phyloP scores from a whole-genome alignment of 2,797 vertebrate genomes.

The Kryptopterus vitreolus region DNA sequence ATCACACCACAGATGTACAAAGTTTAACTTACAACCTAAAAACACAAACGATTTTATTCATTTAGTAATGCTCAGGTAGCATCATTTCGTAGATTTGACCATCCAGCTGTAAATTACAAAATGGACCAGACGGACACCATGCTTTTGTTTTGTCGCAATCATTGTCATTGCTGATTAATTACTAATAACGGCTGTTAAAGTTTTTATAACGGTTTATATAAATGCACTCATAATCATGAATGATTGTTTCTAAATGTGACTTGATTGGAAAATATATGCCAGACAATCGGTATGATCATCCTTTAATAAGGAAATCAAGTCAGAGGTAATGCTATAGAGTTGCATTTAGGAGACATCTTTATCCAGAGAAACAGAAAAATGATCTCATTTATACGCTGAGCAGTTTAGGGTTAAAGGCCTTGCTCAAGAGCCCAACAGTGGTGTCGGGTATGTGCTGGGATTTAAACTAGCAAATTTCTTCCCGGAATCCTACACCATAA shows the following conservation, averaged over 20 bases:
- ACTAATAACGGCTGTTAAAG: not conserved
- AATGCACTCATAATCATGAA: not conserved
- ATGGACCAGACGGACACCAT: not conserved
- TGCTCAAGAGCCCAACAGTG: too few relatives aligned
- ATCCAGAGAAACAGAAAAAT: too few relatives aligned
- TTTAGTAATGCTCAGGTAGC: not conserved
- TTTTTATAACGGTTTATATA: not conserved
- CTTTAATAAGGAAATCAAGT: too few relatives aligned
- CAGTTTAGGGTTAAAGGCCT: too few relatives aligned
- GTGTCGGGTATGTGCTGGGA: too few relatives aligned
- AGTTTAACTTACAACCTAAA: not conserved
- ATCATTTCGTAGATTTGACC: not conserved
- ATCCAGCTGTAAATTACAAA: not conserved
- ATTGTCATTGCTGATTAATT: not conserved
- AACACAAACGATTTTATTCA: not conserved
- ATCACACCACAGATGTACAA: not conserved
- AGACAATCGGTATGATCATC: not conserved
- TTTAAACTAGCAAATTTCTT: too few relatives aligned
- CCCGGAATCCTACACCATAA: too few relatives aligned
- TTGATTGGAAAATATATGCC: not conserved
- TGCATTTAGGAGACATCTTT: too few relatives aligned
- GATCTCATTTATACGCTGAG: too few relatives aligned
- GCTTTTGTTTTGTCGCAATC: not conserved
- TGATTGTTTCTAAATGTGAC: not conserved
- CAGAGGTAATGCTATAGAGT: too few relatives aligned